Percentiles rank a stretch among this genome's conserved stretches.
Conservation (phyloP, 2,888 invertebrate species). For the Teleiodes luculella region DNA sequence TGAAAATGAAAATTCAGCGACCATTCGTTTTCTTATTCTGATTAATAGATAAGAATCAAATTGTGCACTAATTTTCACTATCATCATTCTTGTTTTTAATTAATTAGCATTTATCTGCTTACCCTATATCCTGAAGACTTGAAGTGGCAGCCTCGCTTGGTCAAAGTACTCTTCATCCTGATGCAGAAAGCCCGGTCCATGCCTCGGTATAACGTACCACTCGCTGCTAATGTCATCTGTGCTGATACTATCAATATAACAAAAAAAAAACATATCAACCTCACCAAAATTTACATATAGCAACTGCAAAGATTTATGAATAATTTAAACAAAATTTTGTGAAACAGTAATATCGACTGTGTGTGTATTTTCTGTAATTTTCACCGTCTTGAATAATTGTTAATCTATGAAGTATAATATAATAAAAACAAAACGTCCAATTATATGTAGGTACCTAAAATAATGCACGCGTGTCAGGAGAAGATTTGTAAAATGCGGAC, state of each 20-base stretch:
- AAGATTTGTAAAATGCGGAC: no score
- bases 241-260: constrained; percentile 83
- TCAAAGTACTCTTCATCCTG: constrained; percentile 98
- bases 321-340: no score
- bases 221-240: constrained; percentile 87
- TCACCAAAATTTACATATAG: no score
- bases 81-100: no score
- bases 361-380: no score
- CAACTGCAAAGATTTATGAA: no score
- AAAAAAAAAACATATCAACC: background rate
- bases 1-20: constrained; percentile 76
- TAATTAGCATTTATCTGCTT: constrained; percentile 70
- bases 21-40: constrained; percentile 60
- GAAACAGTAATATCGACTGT: no score
- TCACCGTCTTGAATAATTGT: no score
- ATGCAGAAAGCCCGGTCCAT: constrained; percentile 96
- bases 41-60: constrained; percentile 54
- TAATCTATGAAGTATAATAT: no score
- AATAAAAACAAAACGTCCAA: no score
- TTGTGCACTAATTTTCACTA: constrained; percentile 61
- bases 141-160: constrained; percentile 97
- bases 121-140: constrained; percentile 97
- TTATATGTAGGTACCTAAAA: no score
- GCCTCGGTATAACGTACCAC: constrained; percentile 86
- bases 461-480: no score